phyloP scores from a whole-genome alignment of 2,888 invertebrate genomes.

The Pinctada fucata region DNA sequence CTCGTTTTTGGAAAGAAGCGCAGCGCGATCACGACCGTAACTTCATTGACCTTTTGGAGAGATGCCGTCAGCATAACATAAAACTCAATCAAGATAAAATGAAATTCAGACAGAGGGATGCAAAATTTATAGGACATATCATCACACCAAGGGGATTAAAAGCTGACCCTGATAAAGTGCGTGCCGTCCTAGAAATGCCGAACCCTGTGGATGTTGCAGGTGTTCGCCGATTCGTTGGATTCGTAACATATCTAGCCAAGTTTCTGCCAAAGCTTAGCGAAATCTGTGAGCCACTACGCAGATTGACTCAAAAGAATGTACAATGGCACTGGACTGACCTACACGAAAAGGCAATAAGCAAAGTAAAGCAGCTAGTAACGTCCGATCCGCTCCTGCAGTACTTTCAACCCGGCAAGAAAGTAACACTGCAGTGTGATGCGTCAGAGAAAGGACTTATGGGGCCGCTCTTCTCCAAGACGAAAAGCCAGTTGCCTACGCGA shows the following conservation, averaged over 20 bases:
- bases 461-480: no score
- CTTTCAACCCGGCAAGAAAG: no score
- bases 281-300: constrained; percentile 44
- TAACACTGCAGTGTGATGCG: background rate
- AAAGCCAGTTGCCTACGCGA: constrained; percentile 7
- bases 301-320: constrained; percentile 39
- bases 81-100: constrained; percentile 49
- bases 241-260: constrained; percentile 48
- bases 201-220: constrained; percentile 33
- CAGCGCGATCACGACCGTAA: constrained; percentile 39
- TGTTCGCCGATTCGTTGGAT: constrained; percentile 42
- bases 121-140: constrained; percentile 47
- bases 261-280: constrained; percentile 48
- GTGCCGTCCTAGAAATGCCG: constrained; percentile 44
- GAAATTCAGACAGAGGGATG: constrained; percentile 31
- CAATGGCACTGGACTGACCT: constrained; percentile 34
- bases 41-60: constrained; percentile 28
- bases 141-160: constrained; percentile 41
- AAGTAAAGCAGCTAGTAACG: background rate
- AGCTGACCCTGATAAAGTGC: constrained; percentile 43
- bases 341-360: constrained; percentile 25
- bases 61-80: constrained; percentile 38
- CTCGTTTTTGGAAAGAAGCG: constrained; percentile 22
- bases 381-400: background rate
- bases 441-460: no score